Percentiles rank a stretch among this genome's conserved stretches.
Conservation (phyloP, 2,797 vertebrate genomes). For the Mallotus villosus region DNA sequence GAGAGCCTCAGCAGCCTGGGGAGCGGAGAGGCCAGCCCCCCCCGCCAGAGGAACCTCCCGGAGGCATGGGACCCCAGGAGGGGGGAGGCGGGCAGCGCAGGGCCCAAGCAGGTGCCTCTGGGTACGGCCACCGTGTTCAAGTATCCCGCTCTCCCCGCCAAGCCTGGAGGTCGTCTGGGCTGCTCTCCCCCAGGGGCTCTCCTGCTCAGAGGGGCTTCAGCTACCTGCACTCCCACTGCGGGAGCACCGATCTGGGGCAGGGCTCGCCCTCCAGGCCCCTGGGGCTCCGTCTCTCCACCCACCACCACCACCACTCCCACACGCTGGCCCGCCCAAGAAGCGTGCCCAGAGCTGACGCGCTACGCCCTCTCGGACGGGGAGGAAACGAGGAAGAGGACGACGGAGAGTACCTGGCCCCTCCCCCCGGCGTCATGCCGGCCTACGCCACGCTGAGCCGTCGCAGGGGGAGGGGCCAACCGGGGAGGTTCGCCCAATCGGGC, state of each 20-base stretch:
- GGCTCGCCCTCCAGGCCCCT: background rate
- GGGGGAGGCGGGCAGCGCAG: constrained; percentile 35
- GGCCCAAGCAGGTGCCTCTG: constrained; percentile 70
- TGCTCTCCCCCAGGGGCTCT: constrained; percentile 54
- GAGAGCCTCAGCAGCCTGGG: constrained; percentile 72
- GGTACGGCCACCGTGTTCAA: constrained; percentile 80
- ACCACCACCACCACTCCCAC: constrained; percentile 33
- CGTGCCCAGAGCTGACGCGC: constrained; percentile 84
- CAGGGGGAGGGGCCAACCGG: constrained; percentile 74
- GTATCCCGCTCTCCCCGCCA: constrained; percentile 77
- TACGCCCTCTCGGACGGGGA: constrained; percentile 88
- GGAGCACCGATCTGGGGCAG: constrained; percentile 51
- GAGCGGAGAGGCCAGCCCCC: constrained; percentile 61
- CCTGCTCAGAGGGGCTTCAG: constrained; percentile 75
- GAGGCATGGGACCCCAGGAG: constrained; percentile 83
- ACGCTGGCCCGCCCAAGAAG: constrained; percentile 71
- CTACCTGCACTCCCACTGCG: constrained; percentile 75
- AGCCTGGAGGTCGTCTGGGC: constrained; percentile 61
- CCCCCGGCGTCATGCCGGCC: constrained; percentile 74
- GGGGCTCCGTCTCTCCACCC: background rate
- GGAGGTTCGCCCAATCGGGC: constrained; percentile 41
- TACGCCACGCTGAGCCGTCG: constrained; percentile 91
- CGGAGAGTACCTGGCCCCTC: background rate
- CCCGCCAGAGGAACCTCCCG: constrained; percentile 84
- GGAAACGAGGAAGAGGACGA: constrained; percentile 78